Evolutionary conservation across 2,888 invertebrate species (phyloP), one percentile per base, ranked within the genome.

Genomic region (Lycaena phlaeas): DNA sequence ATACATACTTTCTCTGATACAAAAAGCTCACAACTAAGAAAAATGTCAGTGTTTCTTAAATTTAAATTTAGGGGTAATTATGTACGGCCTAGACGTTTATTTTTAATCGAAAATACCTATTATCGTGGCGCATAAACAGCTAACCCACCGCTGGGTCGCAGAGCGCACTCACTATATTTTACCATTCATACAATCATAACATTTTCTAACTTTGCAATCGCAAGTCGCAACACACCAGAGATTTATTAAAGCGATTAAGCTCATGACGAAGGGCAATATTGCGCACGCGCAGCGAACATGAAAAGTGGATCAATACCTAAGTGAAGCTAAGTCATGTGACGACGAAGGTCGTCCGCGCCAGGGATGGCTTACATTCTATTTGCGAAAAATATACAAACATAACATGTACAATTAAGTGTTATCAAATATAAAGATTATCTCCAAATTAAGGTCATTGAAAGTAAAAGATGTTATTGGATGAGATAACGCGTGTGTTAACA

Each of bases 291-390:
- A 56, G 52, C 45, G 54, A 50, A 53, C 45, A 53, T 56, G 63
- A 64, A 67, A 73, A 65, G 64, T 72, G 59, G 68, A 71, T 66
- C 66, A 66, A 56, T 57, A 54, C 25, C 11, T 12, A 30, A 39
- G 39, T 54, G 58, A 64, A 63, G 60, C 67, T 64, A 50, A 69
- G 68, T 75, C 72, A 71, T 68, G 65, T 72, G 73, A 72, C 64
- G 67, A 46, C 45, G 68, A 70, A 71, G 72, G 72, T 52, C 65
- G 55, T 36, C 30, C 43, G 43, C 41, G 45, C 48, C 43, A 36
- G 52, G 49, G 51, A 48, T 44, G 48, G 7, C 14, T 46, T 38
- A 44, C 48, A 47, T 52, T 50, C 43, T 50, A 46, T 49, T 46
- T 42, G 47, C 45, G 41, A 46, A 45, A 18, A 30, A 36, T 44